Evolutionary conservation across 2,797 vertebrate genomes (phyloP).

Genomic region (Lates japonicus): DNA sequence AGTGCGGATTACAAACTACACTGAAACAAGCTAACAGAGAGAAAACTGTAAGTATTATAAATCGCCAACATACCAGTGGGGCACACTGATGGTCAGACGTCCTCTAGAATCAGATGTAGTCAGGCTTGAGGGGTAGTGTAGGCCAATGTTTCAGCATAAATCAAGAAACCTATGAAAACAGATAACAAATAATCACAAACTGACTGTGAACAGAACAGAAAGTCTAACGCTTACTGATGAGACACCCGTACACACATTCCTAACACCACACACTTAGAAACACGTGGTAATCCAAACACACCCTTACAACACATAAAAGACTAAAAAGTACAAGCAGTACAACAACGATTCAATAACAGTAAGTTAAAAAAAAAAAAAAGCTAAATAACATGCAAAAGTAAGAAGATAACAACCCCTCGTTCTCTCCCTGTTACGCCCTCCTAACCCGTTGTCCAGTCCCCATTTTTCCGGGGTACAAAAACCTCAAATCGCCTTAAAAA

Average conservation of each 20-base stretch:
- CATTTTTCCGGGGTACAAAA: constrained; percentile 83
- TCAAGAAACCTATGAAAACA: constrained; percentile 76
- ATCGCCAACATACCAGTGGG: constrained; percentile 79
- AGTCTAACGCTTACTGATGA: constrained; percentile 55
- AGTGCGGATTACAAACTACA: constrained; percentile 43
- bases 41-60: constrained; percentile 67
- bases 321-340: constrained; percentile 70
- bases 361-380: constrained; percentile 56
- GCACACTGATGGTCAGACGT: constrained; percentile 75
- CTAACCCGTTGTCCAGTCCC: constrained; percentile 80
- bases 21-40: constrained; percentile 21
- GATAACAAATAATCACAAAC: constrained; percentile 73
- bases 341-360: constrained; percentile 59
- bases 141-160: constrained; percentile 78
- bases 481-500: constrained; percentile 78
- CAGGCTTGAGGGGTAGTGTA: constrained; percentile 79
- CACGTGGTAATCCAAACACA: constrained; percentile 79
- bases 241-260: constrained; percentile 64
- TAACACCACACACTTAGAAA: constrained; percentile 71
- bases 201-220: constrained; percentile 61
- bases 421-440: constrained; percentile 76
- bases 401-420: constrained; percentile 75
- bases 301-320: constrained; percentile 61
- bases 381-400: constrained; percentile 75
- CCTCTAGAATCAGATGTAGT: constrained; percentile 82